Evolutionary conservation across 2,113 vertebrate species (phyloP), one percentile per base, ranked within the genome.

Genomic region (Ameiurus melas): DNA sequence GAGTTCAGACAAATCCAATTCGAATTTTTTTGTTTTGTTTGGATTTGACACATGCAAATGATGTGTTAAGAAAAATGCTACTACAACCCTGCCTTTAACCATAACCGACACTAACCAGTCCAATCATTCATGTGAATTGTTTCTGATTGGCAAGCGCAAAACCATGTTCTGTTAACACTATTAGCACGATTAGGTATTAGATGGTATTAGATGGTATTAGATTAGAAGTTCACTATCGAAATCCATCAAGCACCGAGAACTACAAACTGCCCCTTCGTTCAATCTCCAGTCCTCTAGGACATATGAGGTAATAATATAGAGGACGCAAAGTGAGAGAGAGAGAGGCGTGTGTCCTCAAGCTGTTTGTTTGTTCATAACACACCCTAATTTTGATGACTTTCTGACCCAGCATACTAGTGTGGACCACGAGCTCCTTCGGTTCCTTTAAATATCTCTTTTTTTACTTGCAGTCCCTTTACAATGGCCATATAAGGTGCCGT

Each of bases 351-450:
- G 53, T 79, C 55, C 62, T 89, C 53, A 5, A 5, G 14, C 30
- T 13, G 25, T 89, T 89, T 89, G 87, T 88, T 83, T 88, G 86
- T 36, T n/a, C n/a, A n/a, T 79, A 85, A 78, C 68, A 85, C 60
- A 36, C 83, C 81, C 80, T 81, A 39, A 64, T 77, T 85, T 25
- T 19, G 84, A 66, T 3, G 10, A 84, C 73, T 80, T 88, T 62
- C 81, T 83, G 51, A 87, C 89, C 87, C 79, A 20, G 75, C 22
- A 53, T 71, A 43, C 57, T 36, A 5, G 85, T 80, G 79, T 19
- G 60, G 58, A 58, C 75, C 39, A 82, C 51, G 51, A 78, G 20
- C 19, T 78, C 71, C 12, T 77, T 27, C 12, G 4, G 43, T 4
- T 9, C 6, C 25, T 30, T 79, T 55, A 53, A 79, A 79, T 9